These are phyloP conservation scores for Listronotus bonariensis DNA, from an alignment of 1,140 invertebrate genomes.

Conservation along the genomic window DNA sequence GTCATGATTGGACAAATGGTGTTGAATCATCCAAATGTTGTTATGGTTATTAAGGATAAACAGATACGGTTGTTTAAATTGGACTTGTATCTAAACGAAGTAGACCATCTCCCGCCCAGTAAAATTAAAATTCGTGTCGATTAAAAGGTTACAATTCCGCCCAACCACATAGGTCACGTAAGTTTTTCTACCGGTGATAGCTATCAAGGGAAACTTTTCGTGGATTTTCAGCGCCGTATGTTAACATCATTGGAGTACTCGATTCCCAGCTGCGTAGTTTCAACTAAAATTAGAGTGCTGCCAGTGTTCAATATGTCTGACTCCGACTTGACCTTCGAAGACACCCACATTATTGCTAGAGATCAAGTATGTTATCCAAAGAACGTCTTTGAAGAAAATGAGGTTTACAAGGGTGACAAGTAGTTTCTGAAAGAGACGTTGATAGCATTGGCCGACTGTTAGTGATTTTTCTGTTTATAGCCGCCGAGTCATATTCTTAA, in stretches of 20 bases:
- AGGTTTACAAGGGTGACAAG: too few species aligned
- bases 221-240: slow-evolving; percentile 3
- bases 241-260: slow-evolving; percentile 1
- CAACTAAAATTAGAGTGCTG: background rate
- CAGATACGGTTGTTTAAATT: slow-evolving; percentile 30
- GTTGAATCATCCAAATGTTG: slow-evolving; percentile 28
- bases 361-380: slow-evolving; percentile 18
- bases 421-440: too few species aligned
- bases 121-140: slow-evolving; percentile 24
- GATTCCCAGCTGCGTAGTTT: slow-evolving; percentile 6
- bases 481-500: too few species aligned
- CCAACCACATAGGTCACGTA: slow-evolving; percentile 11
- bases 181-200: slow-evolving; percentile 2
- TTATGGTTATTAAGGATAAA: slow-evolving; percentile 18
- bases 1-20: slow-evolving; percentile 40
- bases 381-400: too few species aligned
- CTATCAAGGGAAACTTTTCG: slow-evolving; percentile 2
- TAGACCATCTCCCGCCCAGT: slow-evolving; percentile 29
- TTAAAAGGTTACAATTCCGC: slow-evolving; percentile 28
- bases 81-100: slow-evolving; percentile 23
- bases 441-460: too few species aligned
- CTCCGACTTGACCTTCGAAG: background rate
- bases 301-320: slow-evolving; percentile 18
- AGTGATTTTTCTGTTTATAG: too few species aligned
- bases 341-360: slow-evolving; percentile 2